These are phyloP conservation scores for Peromyscus maniculatus DNA, from an alignment of 2,113 vertebrate species.

Conservation along the genomic window DNA sequence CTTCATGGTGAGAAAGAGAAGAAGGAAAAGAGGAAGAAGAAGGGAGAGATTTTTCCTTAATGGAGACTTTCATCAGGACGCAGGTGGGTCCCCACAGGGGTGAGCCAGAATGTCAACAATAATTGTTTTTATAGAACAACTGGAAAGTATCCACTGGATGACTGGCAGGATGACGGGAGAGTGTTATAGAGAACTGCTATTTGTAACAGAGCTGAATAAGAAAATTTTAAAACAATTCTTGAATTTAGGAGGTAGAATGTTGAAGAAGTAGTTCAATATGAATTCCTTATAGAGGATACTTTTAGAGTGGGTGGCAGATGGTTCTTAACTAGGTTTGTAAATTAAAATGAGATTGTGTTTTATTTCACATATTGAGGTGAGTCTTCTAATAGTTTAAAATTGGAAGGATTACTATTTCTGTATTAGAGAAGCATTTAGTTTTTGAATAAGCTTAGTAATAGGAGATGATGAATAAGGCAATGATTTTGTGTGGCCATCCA, in stretches of 20 bases:
- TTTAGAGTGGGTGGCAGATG: neutral
- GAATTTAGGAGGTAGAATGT: neutral
- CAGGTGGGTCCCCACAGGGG: too few species aligned
- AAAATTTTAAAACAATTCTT: neutral
- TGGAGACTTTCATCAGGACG: too few species aligned
- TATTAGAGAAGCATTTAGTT: neutral
- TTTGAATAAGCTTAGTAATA: too few species aligned
- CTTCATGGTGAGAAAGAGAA: too few species aligned
- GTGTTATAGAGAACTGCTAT: neutral
- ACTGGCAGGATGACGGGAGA: neutral
- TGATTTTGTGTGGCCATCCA: neutral
- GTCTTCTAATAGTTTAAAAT: neutral
- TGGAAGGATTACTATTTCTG: neutral
- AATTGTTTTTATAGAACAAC: neutral
- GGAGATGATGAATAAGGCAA: neutral
- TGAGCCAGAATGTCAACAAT: too few species aligned
- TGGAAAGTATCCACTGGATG: neutral
- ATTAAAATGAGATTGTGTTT: neutral
- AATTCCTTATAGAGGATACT: neutral
- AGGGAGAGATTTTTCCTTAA: too few species aligned
- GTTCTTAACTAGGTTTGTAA: neutral
- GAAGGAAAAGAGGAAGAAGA: too few species aligned
- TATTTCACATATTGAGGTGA: neutral
- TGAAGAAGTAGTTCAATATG: neutral
- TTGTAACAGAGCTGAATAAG: too few species aligned